Evolutionary conservation across 2,888 invertebrate genomes (phyloP).

Genomic region (Conchocele bisecta): DNA sequence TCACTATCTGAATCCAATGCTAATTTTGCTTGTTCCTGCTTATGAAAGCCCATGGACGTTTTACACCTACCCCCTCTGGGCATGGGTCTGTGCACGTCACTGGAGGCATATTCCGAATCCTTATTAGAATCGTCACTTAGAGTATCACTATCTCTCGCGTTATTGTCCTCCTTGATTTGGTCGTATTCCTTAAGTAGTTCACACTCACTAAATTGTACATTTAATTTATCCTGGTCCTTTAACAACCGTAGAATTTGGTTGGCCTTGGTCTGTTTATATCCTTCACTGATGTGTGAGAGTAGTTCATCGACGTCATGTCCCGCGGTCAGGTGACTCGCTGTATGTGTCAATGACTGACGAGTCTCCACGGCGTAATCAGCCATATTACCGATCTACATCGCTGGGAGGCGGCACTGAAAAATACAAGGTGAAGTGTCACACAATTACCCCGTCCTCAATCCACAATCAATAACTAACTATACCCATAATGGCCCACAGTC

Average conservation of each 20-base stretch:
- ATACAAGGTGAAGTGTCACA: background rate
- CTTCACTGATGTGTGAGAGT: conserved; percentile 63
- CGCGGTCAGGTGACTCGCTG: conserved; percentile 44
- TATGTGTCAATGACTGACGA: too few species aligned
- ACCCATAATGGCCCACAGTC: conserved; percentile 14
- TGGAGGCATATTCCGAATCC: conserved; percentile 39
- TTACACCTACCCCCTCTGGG: conserved; percentile 60
- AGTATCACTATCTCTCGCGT: conserved; percentile 50
- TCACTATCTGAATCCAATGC: conserved; percentile 40
- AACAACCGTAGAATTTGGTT: conserved; percentile 69
- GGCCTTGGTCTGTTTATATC: conserved; percentile 65
- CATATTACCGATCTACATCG: conserved; percentile 16
- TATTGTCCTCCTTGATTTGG: conserved; percentile 44
- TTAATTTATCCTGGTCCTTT: conserved; percentile 65
- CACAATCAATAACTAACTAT: too few species aligned
- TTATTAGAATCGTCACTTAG: conserved; percentile 49
- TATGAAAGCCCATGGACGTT: conserved; percentile 70
- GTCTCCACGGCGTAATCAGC: conserved; percentile 44
- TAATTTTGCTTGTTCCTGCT: conserved; percentile 35
- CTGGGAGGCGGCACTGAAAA: background rate
- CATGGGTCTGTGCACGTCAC: conserved; percentile 30
- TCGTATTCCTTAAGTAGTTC: conserved; percentile 42
- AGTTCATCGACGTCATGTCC: conserved; percentile 58
- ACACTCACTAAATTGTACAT: conserved; percentile 54
- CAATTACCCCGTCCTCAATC: conserved; percentile 13